phyloP scores from a whole-genome alignment of 2,797 vertebrate genomes.

The Trachurus trachurus region DNA sequence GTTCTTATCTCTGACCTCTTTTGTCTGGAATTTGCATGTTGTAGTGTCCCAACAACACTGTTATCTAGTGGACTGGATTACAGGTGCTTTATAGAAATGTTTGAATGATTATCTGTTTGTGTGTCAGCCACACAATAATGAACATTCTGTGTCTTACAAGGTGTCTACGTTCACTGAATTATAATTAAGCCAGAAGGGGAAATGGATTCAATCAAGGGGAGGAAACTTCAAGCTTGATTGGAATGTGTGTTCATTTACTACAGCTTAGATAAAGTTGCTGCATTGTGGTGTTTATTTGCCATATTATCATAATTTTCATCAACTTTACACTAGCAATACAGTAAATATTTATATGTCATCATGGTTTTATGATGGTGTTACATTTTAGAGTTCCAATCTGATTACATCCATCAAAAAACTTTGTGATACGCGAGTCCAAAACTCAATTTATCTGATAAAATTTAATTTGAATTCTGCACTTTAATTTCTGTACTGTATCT shows the following conservation, averaged over 20 bases:
- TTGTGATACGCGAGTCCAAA: constrained; percentile 35
- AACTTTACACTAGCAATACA: neutral
- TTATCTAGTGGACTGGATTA: constrained; percentile 25
- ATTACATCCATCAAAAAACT: constrained; percentile 65
- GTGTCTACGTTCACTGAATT: constrained; percentile 6
- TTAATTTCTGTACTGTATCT: constrained; percentile 52
- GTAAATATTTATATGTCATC: neutral
- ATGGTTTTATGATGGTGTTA: neutral
- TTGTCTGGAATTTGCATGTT: constrained; percentile 53
- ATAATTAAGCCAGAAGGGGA: neutral
- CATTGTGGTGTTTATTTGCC: neutral
- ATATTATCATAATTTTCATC: neutral
- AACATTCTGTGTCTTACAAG: constrained; percentile 3
- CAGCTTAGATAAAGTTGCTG: neutral
- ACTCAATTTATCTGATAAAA: constrained; percentile 60
- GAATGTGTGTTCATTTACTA: neutral
- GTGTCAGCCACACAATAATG: neutral
- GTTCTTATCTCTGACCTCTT: constrained; percentile 57
- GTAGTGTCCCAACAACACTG: constrained; percentile 31
- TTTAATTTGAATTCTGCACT: constrained; percentile 45
- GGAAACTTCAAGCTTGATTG: neutral
- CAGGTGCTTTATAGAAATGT: constrained; percentile 21
- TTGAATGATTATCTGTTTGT: constrained; percentile 29
- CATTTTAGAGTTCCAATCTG: constrained; percentile 44
- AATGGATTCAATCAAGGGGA: neutral